Evolutionary conservation across 2,888 invertebrate species (phyloP).

Genomic region (Drosophila barbarae): DNA sequence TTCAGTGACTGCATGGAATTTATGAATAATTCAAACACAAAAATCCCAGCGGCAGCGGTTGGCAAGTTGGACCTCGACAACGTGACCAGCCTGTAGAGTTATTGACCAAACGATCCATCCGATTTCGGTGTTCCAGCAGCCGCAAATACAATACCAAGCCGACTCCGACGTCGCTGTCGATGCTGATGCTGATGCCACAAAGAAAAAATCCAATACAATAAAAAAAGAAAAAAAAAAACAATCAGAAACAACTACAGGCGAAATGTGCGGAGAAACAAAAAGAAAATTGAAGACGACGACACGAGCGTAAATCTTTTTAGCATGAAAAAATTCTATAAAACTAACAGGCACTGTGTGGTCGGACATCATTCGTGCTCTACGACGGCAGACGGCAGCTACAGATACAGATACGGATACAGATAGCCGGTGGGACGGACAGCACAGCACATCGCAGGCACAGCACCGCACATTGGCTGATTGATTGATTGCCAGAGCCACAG

Average conservation of each 20-base stretch:
- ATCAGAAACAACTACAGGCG: constrained; percentile 56
- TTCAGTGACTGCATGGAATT: constrained; percentile 50
- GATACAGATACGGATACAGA: constrained; percentile 35
- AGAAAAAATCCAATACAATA: constrained; percentile 21
- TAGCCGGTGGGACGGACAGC: constrained; percentile 41
- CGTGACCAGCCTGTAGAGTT: constrained; percentile 74
- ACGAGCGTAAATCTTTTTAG: constrained; percentile 73
- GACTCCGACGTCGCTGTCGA: neutral
- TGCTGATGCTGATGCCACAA: constrained; percentile 15
- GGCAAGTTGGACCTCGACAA: constrained; percentile 44
- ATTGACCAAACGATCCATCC: constrained; percentile 63
- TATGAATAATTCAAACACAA: constrained; percentile 66
- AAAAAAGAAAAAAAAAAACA: constrained; percentile 25
- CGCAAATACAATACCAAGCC: constrained; percentile 15
- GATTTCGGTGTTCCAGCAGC: constrained; percentile 24
- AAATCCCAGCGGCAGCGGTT: constrained; percentile 32
- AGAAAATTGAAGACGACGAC: constrained; percentile 73
- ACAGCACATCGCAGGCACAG: neutral
- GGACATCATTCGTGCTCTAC: constrained; percentile 72
- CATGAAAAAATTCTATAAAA: constrained; percentile 77
- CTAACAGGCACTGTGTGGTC: constrained; percentile 75
- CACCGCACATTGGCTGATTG: constrained; percentile 42
- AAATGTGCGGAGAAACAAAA: constrained; percentile 68
- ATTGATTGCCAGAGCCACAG: constrained; percentile 59
- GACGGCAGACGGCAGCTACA: constrained; percentile 59